Conservation (phyloP, 2,113 vertebrate species). For the Hepsetus odoe region DNA sequence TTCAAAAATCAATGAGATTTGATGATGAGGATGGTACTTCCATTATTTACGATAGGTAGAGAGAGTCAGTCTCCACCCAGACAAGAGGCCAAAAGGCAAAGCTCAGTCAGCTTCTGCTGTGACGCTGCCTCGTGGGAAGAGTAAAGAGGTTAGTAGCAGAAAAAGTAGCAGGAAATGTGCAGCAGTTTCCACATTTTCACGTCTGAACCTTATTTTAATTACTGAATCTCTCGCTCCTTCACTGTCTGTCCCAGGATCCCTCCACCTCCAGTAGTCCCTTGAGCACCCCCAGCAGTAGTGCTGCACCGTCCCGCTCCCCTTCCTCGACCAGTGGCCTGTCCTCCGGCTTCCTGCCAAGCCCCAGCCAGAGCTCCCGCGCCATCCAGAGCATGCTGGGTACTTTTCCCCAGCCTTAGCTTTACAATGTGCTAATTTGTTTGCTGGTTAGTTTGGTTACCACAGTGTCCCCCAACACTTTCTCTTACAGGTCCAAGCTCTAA, state of each 20-base stretch:
- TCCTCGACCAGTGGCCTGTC: constrained; percentile 86
- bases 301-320: constrained; percentile 77
- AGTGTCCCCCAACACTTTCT: neutral
- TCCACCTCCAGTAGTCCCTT: constrained; percentile 83
- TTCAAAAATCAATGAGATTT: neutral
- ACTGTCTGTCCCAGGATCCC: constrained; percentile 42
- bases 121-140: constrained; percentile 57
- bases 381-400: constrained; percentile 88
- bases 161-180: neutral
- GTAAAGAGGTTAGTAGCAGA: constrained; percentile 71
- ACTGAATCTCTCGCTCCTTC: too few relatives aligned
- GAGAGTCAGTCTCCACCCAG: constrained; percentile 84
- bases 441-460: neutral
- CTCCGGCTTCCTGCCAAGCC: constrained; percentile 84
- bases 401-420: constrained; percentile 7
- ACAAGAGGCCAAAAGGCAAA: constrained; percentile 68
- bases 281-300: constrained; percentile 81
- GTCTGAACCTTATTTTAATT: neutral
- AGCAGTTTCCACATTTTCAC: neutral
- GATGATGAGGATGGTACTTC: neutral
- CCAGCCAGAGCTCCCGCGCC: constrained; percentile 85
- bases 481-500: constrained; percentile 84
- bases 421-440: neutral
- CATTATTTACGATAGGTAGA: constrained; percentile 74
- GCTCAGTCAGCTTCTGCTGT: constrained; percentile 51